phyloP scores from a whole-genome alignment of 2,888 invertebrate genomes.

The Drosophila fulvimacula region DNA sequence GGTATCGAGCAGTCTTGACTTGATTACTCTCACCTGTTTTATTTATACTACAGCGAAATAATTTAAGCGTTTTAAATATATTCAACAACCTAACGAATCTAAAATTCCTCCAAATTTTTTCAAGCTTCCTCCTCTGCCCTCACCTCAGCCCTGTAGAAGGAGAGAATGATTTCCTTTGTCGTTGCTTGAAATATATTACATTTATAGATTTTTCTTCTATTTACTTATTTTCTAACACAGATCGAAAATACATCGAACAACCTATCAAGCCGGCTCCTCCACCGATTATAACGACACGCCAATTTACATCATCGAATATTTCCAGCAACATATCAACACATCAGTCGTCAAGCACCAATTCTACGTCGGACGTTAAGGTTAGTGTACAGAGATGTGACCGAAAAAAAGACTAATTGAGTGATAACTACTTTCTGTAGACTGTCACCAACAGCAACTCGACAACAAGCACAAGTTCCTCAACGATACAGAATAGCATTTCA shows the following conservation, averaged over 20 bases:
- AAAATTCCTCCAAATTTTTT: no score
- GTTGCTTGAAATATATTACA: neutral
- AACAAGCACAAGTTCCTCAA: constrained; percentile 72
- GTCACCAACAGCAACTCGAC: constrained; percentile 46
- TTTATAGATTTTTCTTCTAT: neutral
- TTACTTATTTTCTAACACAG: constrained; percentile 50
- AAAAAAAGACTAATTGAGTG: neutral
- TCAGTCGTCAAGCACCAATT: constrained; percentile 31
- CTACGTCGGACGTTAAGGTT: constrained; percentile 68
- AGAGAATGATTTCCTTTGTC: neutral
- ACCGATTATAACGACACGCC: constrained; percentile 88
- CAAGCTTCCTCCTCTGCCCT: no score
- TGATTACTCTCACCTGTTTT: neutral
- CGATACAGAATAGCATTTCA: constrained; percentile 69
- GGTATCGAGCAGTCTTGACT: no score
- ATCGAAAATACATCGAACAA: constrained; percentile 94
- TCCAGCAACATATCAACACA: constrained; percentile 34
- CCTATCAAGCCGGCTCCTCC: constrained; percentile 91
- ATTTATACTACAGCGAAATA: neutral
- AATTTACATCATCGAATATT: constrained; percentile 79
- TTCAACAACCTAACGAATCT: neutral
- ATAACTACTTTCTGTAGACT: constrained; percentile 40
- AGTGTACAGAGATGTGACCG: neutral
- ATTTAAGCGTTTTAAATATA: neutral
- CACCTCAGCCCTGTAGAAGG: neutral